Evolutionary conservation across 2,797 vertebrate genomes (phyloP), one percentile per base, ranked within the genome.

Genomic region (Parambassis ranga): DNA sequence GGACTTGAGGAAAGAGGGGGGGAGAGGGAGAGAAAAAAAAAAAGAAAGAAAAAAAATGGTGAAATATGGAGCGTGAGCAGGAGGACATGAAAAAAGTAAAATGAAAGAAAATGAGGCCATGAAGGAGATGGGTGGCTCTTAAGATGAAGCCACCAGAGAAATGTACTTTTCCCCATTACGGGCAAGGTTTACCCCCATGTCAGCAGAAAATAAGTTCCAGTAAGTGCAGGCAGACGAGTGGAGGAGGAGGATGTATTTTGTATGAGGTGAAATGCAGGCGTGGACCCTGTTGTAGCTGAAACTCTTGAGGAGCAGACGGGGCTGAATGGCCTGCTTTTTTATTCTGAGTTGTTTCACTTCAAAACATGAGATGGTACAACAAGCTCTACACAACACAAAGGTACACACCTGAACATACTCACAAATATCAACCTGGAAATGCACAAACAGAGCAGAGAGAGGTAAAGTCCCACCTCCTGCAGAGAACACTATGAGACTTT

Each of bases 141-240:
- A 83, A 85, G 77, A 81, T 48, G 37, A 33, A 62, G 52, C 32
- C 66, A 72, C 61, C 27, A 23, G 64, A 75, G 75, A 81, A 70
- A 76, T 64, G 63, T 23, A 55, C 48, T 68, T 41, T 52, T 50
- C 13, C 14, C 69, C 65, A 71, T 78, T 72, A 73, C 9, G 10
- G 50, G 44, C 30, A 32, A 20, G 35, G 59, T 79, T 71, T 78
- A 46, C 70, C 58, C 44, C 18, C 19, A 57, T 61, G 72, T 89
- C 86, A 88, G 88, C 88, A 81, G 42, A 76, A 89, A 86, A 79
- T 76, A 60, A 82, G 75, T 87, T 86, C 70, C 23, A 66, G 83
- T 70, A 76, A 86, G 81, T 85, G 77, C 76, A 60, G 46, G 33
- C 57, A 65, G 35, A 52, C 51, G 47, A 84, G 70, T 65, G 65